Base-by-base conservation (phyloP, 2,888 invertebrate genomes). In the Empis livida region DNA sequence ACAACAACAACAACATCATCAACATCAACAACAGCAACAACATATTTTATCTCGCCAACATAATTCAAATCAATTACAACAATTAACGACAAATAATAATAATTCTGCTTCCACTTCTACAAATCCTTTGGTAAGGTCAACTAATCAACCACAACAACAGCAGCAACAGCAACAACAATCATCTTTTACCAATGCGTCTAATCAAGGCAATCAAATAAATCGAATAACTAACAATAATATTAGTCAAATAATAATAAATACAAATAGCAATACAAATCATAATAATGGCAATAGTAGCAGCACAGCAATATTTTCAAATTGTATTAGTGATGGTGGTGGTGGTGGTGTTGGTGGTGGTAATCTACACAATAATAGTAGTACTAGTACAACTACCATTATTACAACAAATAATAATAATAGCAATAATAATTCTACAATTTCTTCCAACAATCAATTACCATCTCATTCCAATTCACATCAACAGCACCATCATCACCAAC, bases 201-300 rank as follows among this genome's bases (percentile, higher is more conserved):
- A 56, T 55, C 58, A 57, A 51, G 59, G 59, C 54, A 61, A 60
- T 56, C 63, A 61, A 55, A 56, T 66, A 57, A 65, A 65, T 56
- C 64, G 65, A 48, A 59, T 62, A 54, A 60, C 61, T 49, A 59
- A 59, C 51, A 63, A 59, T 58, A 63, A 65, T 52, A 60, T 60
- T 51, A 61, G 58, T 55, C 54, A 54, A 44, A 56, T 55, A 53
- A 54, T 57, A 51, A 57, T 55, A 53, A 50, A 50, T 46, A 55
- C 52, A 48, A 55, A 51, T 51, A 51, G 47, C 17, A 49, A 46
- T 44, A 53, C 46, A 53, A 54, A 50, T 35, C 44, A 30, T 30
- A 49, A 43, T 54, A 56, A 40, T 52, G 49, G 43, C 43, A 48
- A 49, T 43, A 27, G 42, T 45, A 50, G 54, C 55, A 50, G 52